Evolutionary conservation across 2,113 vertebrate genomes (phyloP).

Genomic region (Vulpes ferrilata): DNA sequence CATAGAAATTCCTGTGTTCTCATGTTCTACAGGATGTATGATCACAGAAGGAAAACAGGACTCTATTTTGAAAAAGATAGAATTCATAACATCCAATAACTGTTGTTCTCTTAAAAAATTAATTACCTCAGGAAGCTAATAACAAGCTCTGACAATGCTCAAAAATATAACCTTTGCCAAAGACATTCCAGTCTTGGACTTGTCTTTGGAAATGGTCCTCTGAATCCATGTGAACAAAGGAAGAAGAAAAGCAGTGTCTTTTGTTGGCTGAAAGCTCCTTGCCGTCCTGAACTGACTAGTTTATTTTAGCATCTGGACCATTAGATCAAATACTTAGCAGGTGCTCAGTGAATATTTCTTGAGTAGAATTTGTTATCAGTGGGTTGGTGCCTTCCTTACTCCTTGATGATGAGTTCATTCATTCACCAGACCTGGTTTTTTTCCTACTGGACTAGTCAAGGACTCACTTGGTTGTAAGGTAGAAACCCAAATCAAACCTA

Average conservation of each 20-base stretch:
- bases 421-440: not conserved
- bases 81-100: conserved; percentile 1
- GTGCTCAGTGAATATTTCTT: not conserved
- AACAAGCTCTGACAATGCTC: not conserved
- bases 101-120: conserved; percentile 29
- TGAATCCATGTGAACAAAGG: not conserved
- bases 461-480: not conserved
- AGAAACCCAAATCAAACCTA: not conserved
- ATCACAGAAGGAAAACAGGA: not conserved
- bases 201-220: not conserved
- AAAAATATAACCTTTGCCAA: not conserved
- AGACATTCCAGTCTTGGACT: not conserved
- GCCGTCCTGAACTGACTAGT: not conserved
- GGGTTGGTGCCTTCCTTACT: not conserved
- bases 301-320: not conserved
- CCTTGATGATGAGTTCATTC: not conserved
- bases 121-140: not conserved
- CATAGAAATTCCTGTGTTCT: conserved; percentile 3
- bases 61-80: conserved; percentile 5
- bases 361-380: not conserved
- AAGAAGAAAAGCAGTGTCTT: not conserved
- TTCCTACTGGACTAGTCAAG: not conserved
- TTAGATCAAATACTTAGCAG: not conserved
- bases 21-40: not conserved
- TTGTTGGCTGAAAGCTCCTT: not conserved